phyloP scores from a whole-genome alignment of 2,797 vertebrate genomes.

The Sebastes baramenuke region DNA sequence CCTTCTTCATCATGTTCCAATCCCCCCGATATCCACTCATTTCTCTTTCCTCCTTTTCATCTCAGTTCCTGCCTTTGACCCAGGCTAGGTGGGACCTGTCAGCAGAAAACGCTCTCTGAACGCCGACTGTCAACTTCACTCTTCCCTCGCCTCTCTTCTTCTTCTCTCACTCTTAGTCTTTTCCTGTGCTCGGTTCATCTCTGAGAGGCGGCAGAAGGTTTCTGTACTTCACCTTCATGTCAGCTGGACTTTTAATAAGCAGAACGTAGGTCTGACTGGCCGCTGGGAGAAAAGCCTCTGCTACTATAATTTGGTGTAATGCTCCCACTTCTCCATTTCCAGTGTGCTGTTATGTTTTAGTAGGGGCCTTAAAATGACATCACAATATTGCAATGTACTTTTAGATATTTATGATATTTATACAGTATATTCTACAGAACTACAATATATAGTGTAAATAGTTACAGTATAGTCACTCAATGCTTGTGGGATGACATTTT shows the following conservation, averaged over 20 bases:
- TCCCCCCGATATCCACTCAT: conserved; percentile 1
- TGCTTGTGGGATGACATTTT: background rate
- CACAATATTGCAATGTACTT: too few relatives aligned
- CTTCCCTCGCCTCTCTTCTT: conserved; percentile 39
- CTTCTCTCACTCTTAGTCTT: background rate
- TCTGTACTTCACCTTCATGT: conserved; percentile 50
- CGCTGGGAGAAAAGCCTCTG: background rate
- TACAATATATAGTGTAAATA: too few relatives aligned
- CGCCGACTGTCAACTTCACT: conserved; percentile 59
- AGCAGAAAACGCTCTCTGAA: conserved; percentile 59
- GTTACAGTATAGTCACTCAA: background rate
- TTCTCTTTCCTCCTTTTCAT: conserved; percentile 43
- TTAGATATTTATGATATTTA: background rate
- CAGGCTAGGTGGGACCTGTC: conserved; percentile 47
- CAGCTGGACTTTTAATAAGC: conserved; percentile 45
- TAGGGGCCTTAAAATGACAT: too few relatives aligned
- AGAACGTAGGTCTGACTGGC: background rate
- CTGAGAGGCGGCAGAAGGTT: conserved; percentile 45
- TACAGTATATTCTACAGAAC: background rate
- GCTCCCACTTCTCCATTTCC: background rate
- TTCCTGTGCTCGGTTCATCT: conserved; percentile 30
- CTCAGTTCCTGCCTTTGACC: conserved; percentile 51
- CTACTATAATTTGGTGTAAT: conserved; percentile 18
- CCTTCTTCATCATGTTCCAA: conserved; percentile 8
- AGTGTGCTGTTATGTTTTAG: background rate